Evolutionary conservation across 2,797 vertebrate genomes (phyloP).

Genomic region (Pogoniulus pusillus): DNA sequence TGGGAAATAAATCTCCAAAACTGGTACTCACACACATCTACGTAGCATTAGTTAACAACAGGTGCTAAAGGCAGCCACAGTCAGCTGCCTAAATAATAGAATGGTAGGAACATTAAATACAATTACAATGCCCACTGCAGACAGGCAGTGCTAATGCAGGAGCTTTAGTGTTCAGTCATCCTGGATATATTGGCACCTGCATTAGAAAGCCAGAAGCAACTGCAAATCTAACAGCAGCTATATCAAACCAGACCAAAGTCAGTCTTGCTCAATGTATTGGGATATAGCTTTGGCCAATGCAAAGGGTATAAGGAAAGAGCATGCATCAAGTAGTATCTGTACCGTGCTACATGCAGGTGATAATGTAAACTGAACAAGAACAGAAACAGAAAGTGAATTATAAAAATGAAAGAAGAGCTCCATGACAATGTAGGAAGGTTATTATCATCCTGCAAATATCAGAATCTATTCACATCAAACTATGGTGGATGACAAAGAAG

Average conservation of each 20-base stretch:
- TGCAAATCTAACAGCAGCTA: background rate
- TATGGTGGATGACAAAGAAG: conserved; percentile 29
- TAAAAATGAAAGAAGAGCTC: background rate
- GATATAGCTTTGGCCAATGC: background rate
- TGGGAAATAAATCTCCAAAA: background rate
- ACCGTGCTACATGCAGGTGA: background rate
- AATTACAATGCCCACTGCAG: background rate
- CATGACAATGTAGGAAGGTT: conserved; percentile 3
- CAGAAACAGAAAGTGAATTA: background rate
- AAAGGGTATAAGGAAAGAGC: background rate
- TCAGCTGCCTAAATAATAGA: background rate
- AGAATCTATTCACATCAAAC: conserved; percentile 31
- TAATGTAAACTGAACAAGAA: background rate
- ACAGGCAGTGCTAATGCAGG: background rate
- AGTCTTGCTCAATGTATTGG: too few species aligned
- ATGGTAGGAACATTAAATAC: background rate
- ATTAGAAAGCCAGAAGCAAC: background rate
- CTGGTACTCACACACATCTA: accelerated
- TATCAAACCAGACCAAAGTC: background rate
- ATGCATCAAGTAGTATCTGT: background rate
- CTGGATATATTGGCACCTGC: background rate
- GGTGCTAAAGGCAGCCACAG: background rate
- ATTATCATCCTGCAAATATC: conserved; percentile 3
- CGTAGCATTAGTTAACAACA: background rate
- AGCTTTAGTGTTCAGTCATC: background rate